phyloP scores from a whole-genome alignment of 2,888 invertebrate genomes.

The Boloria selene region DNA sequence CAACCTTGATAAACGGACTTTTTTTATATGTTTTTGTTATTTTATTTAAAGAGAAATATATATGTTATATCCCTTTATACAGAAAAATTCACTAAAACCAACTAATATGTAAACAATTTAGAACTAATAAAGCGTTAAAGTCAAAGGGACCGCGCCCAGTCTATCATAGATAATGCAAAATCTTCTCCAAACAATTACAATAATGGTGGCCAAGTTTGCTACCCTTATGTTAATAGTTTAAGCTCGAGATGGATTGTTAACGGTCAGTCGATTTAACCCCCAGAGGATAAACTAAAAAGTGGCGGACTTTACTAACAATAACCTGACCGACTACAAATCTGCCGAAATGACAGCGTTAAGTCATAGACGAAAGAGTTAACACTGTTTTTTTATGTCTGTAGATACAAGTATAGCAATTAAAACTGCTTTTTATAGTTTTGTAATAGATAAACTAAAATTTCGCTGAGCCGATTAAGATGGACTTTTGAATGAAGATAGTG shows the following conservation, averaged over 20 bases:
- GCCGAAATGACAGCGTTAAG: constrained; percentile 49
- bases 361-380: constrained; percentile 36
- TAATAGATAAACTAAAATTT: too few relatives aligned
- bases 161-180: constrained; percentile 14
- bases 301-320: constrained; percentile 56
- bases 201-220: constrained; percentile 22
- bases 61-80: too few relatives aligned
- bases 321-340: constrained; percentile 65
- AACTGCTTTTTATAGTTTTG: too few relatives aligned
- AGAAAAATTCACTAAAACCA: background rate
- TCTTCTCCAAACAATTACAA: constrained; percentile 26
- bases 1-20: too few relatives aligned
- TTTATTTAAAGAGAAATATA: background rate
- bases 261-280: constrained; percentile 37
- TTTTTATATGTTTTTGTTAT: too few relatives aligned
- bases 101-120: background rate
- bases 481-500: too few relatives aligned
- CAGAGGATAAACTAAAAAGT: constrained; percentile 66
- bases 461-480: too few relatives aligned
- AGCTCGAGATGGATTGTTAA: constrained; percentile 44
- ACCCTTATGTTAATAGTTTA: constrained; percentile 48
- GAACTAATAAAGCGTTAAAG: background rate
- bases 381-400: background rate
- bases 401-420: too few relatives aligned
- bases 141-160: background rate